Evolutionary conservation across 2,888 invertebrate species (phyloP), one percentile per base, ranked within the genome.

Genomic region (Lithophane socia): DNA sequence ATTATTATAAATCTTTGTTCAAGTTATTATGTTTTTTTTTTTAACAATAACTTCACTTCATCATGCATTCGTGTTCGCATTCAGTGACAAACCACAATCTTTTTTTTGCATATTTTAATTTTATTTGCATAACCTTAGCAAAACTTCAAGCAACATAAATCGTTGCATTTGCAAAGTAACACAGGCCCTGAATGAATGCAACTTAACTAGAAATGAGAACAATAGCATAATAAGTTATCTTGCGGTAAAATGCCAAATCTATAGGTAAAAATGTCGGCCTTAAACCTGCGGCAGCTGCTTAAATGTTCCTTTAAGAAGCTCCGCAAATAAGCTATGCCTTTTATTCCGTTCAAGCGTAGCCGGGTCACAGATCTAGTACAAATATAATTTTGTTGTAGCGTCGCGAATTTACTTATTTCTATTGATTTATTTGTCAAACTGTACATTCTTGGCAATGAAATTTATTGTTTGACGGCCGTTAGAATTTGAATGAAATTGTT

Each of bases 311-410:
- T 91, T 92, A 87, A 84, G 87, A 90, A 91, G 90, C 88, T 90
- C 90, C 87, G 86, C 92, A 89, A 93, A 93, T 94, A 93, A 92
- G 91, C 88, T 90, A 94, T 92, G 94, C 92, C 91, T 91, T 92
- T 94, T 94, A 93, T 91, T 88, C 90, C 93, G 91, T 91, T 94
- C 92, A 93, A 94, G 92, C 96, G 95, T 95, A 94, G 95, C 95
- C 94, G 92, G 95, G 96, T 94, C 96, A 94, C 93, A 94, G 93
- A 96, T 94, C 95, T 93, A 95, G 95, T 94, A 94, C 95, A 95
- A 94, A 94, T 91, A 92, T 92, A 90, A 93, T 93, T 92, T 90
- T 86, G 88, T 86, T 89, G 86, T 79, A 89, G 86, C 90, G 87
- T 85, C 83, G 86, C 88, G 83, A 90, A 91, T 91, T 89, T 79